Percentiles rank a stretch among this genome's conserved stretches.
Evolutionary conservation across 2,797 vertebrate species (phyloP).

Genomic region (Cephalopachus bancanus): DNA sequence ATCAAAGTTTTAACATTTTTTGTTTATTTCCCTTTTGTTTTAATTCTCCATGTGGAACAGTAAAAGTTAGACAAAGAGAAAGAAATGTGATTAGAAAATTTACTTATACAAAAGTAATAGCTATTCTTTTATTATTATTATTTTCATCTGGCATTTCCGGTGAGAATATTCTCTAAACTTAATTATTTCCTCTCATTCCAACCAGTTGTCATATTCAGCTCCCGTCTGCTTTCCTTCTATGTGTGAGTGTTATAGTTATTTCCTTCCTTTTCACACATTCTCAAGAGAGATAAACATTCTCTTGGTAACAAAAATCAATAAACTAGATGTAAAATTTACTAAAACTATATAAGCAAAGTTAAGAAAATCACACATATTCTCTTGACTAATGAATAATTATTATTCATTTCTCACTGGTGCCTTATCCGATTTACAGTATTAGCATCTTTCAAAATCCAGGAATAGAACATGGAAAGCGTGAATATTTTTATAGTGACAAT

Average conservation of each 20-base stretch:
- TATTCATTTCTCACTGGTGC: conserved; percentile 5
- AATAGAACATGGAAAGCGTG: not conserved
- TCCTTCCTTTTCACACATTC: conserved; percentile 13
- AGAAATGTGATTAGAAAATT: not conserved
- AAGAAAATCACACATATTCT: not conserved
- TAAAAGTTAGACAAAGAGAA: not conserved
- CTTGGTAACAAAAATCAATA: conserved; percentile 41
- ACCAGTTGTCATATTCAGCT: conserved; percentile 1
- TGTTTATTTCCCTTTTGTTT: not conserved
- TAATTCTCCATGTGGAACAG: not conserved
- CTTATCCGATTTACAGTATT: not conserved
- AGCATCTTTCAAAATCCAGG: not conserved
- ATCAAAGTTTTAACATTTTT: not conserved
- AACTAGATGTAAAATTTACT: conserved; percentile 34
- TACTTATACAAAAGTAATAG: conserved; percentile 52
- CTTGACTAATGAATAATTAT: not conserved
- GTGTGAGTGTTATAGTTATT: not conserved
- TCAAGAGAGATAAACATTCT: conserved; percentile 14
- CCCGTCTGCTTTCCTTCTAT: not conserved
- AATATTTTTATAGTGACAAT: not conserved
- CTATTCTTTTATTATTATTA: not conserved
- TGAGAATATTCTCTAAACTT: conserved; percentile 30
- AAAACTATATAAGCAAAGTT: conserved; percentile 55
- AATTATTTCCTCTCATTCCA: not conserved
- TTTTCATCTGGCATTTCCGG: conserved; percentile 42